These are phyloP conservation scores for Xenentodon cancila DNA, from an alignment of 2,797 vertebrate species.

Conservation along the genomic window DNA sequence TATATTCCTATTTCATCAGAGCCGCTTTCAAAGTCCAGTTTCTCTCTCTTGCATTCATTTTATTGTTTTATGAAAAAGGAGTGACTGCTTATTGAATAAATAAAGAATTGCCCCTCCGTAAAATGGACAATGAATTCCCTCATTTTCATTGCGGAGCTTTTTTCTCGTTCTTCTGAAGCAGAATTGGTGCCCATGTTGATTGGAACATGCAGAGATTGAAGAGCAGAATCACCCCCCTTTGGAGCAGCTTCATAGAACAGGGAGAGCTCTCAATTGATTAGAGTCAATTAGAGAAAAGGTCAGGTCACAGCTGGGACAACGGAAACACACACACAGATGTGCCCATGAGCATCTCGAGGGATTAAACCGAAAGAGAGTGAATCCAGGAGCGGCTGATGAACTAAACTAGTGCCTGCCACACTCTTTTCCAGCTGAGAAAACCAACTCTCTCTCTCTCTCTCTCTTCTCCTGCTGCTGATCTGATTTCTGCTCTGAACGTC, in stretches of 20 bases:
- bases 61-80: no score
- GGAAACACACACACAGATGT: slow-evolving; percentile 2
- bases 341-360: not conserved
- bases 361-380: not conserved
- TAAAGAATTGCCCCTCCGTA: no score
- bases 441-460: slow-evolving; percentile 6
- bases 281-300: slow-evolving; percentile 77
- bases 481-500: slow-evolving; percentile 41
- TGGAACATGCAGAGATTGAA: slow-evolving; percentile 33
- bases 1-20: no score
- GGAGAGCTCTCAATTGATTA: slow-evolving; percentile 67
- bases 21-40: no score
- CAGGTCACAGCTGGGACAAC: slow-evolving; percentile 59
- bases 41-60: no score
- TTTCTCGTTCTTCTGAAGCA: not conserved
- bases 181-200: slow-evolving; percentile 24
- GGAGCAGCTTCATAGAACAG: slow-evolving; percentile 37
- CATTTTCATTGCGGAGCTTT: not conserved
- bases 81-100: no score
- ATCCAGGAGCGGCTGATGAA: slow-evolving; percentile 13
- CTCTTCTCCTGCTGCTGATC: slow-evolving; percentile 33
- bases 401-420: slow-evolving; percentile 5
- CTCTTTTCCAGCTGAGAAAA: slow-evolving; percentile 29
- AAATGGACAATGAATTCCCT: not conserved
- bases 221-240: slow-evolving; percentile 29